phyloP scores from a whole-genome alignment of 2,888 invertebrate genomes.

The Caradrina clavipalpis region DNA sequence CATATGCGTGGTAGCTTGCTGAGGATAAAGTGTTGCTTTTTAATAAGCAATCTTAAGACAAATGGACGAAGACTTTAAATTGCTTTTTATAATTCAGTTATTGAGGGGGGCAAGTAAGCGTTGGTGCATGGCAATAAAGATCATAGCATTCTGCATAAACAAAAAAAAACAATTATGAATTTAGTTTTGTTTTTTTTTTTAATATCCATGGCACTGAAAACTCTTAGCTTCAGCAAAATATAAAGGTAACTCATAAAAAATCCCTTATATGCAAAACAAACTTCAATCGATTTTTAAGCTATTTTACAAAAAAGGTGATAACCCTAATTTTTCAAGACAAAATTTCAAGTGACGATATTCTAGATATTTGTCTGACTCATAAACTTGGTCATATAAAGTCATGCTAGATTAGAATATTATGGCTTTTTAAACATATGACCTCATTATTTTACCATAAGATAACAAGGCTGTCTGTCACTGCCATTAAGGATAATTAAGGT shows the following conservation, averaged over 20 bases:
- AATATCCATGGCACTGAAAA: too few species aligned
- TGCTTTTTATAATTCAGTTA: too few species aligned
- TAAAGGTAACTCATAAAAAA: too few species aligned
- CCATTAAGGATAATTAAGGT: background rate
- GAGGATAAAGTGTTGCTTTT: conserved; percentile 18
- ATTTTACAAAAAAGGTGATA: background rate
- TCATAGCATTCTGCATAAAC: too few species aligned
- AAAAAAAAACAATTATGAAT: too few species aligned
- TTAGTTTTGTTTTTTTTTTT: too few species aligned
- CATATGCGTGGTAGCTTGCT: conserved; percentile 31
- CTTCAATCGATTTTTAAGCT: too few species aligned
- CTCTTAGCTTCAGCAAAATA: too few species aligned
- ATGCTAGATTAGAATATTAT: conserved; percentile 57
- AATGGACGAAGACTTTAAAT: too few species aligned
- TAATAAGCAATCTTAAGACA: background rate
- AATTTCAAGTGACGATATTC: conserved; percentile 54
- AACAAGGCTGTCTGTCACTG: conserved; percentile 12
- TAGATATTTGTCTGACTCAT: conserved; percentile 61
- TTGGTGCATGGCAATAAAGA: too few species aligned
- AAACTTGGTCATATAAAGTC: conserved; percentile 42
- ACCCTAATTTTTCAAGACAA: conserved; percentile 45
- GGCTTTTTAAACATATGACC: conserved; percentile 43
- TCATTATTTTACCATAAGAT: conserved; percentile 45
- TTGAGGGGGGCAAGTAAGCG: too few species aligned
- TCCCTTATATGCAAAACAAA: too few species aligned